Evolutionary conservation across 2,797 vertebrate species (phyloP).

Genomic region (Sebastes nivosus): DNA sequence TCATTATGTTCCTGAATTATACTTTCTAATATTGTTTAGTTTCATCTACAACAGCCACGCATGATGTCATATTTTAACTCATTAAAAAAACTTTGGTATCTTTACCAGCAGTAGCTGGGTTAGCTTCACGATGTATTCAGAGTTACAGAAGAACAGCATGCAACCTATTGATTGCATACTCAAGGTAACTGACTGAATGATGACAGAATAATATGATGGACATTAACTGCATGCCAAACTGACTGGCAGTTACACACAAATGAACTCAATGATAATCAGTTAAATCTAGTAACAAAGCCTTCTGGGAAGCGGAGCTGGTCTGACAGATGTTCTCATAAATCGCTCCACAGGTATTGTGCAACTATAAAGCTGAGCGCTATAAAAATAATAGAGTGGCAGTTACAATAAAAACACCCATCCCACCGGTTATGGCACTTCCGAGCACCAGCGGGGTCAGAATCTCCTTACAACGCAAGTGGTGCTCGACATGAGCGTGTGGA

Average conservation of each 20-base stretch:
- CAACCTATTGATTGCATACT: background rate
- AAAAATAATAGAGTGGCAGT: constrained; percentile 16
- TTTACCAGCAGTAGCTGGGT: background rate
- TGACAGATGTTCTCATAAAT: constrained; percentile 35
- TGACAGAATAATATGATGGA: background rate
- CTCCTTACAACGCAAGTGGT: constrained; percentile 34
- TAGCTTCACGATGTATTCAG: background rate
- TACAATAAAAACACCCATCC: constrained; percentile 35
- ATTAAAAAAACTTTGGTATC: background rate
- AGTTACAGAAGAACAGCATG: background rate
- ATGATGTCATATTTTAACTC: background rate
- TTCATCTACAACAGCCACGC: background rate
- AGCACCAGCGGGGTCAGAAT: constrained; percentile 2
- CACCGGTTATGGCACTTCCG: constrained; percentile 33
- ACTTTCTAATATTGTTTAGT: background rate
- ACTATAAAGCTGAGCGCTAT: background rate
- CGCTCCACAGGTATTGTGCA: constrained; percentile 4
- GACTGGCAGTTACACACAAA: background rate
- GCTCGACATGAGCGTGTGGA: constrained; percentile 31
- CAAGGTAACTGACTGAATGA: background rate
- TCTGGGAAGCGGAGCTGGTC: constrained; percentile 5
- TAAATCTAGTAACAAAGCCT: background rate
- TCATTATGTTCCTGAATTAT: background rate
- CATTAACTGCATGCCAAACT: background rate
- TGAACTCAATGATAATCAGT: background rate